Evolutionary conservation across 1,140 invertebrate genomes (phyloP).

Genomic region (Pteromalus puparum): DNA sequence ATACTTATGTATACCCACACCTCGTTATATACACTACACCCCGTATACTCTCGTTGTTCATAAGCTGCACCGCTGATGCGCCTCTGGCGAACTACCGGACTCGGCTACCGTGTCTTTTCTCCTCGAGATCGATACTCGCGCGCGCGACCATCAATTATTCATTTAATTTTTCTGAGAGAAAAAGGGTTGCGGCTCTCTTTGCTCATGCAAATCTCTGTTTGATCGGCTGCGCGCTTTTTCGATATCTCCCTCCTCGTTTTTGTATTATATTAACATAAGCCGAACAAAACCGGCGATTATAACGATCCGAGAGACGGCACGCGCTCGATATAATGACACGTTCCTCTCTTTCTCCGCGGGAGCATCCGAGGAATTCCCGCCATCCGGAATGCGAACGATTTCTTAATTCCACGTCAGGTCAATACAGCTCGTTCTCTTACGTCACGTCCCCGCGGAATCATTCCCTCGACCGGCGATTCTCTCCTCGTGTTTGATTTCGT

Average conservation of each 20-base stretch:
- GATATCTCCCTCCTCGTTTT: too few relatives aligned
- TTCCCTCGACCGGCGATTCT: background rate
- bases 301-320: too few relatives aligned
- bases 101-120: background rate
- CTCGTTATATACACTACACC: background rate
- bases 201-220: slow-evolving; percentile 5
- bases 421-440: background rate
- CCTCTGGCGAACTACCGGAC: background rate
- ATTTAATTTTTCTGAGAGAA: background rate
- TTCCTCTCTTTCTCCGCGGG: too few relatives aligned
- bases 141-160: slow-evolving; percentile 38
- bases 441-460: background rate
- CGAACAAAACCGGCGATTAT: too few relatives aligned
- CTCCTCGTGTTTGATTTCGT: slow-evolving; percentile 10
- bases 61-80: too few relatives aligned
- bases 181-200: background rate
- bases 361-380: slow-evolving; percentile 35
- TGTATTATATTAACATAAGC: too few relatives aligned
- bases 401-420: slow-evolving; percentile 20
- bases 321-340: background rate
- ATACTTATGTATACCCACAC: slow-evolving; percentile 7
- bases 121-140: slow-evolving; percentile 43
- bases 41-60: too few relatives aligned
- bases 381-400: background rate
- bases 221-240: slow-evolving; percentile 11